Base-by-base conservation (phyloP, 1,140 invertebrate species). In the Conus betulinus region DNA sequence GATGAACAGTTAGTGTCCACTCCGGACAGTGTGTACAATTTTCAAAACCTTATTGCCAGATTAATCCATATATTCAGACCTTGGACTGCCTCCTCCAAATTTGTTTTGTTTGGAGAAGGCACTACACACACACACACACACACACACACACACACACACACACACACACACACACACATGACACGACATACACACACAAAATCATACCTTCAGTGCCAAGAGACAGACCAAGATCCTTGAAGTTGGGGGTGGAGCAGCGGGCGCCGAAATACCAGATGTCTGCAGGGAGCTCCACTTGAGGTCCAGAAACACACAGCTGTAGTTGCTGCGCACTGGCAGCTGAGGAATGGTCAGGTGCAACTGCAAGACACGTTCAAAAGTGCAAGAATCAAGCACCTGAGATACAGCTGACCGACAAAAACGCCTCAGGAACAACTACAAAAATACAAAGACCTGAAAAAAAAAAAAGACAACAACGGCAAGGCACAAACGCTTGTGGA, bases 281-380 rank as follows among this genome's bases (percentile, higher is more conserved):
- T 0, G 90, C 92, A 15, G 88, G 15, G 91, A 89, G n/a, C 79
- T 90, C 87, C 89, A 88, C 78, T 91, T 87, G 15, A 91, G 82
- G 71, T 91, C 90, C 84, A 88, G 86, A 88, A 93, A 93, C 27
- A 92, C 91, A 89, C 93, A 93, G 85, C 89, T 92, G 89, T 93
- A 93, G 52, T 87, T 89, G 53, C 90, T 91, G 25, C 90, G 90
- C 15, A 74, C n/a, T 52, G 93, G 93, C 27, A 93, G 86, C 71
- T 91, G 89, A 17, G 90, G 86, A 76, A 93, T 92, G 71, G 91
- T 91, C 84, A 93, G 88, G 55, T 91, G 90, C 51, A 93, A 85
- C 93, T 93, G 90, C 15, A 8, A 39, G 39, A 39, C 39, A 39
- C 39, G 39, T 1, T 3, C 39, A 0, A 39, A 39, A 39, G 39